These are phyloP conservation scores for Mormoops blainvillei DNA, from an alignment of 2,113 vertebrate genomes.

Conservation along the genomic window DNA sequence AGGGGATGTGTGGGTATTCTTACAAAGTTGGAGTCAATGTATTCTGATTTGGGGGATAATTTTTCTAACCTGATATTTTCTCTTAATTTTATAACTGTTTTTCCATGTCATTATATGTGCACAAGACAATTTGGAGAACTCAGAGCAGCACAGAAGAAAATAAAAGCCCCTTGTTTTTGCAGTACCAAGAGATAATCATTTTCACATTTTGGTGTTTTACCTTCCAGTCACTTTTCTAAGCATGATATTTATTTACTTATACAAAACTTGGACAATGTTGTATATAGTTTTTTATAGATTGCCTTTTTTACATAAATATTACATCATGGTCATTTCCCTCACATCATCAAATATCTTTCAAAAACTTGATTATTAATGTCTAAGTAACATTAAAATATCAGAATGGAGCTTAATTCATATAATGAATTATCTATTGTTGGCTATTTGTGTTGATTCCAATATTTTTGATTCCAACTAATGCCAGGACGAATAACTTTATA, in stretches of 20 bases:
- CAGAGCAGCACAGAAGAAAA: constrained; percentile 24
- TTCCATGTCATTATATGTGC: constrained; percentile 10
- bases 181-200: constrained; percentile 31
- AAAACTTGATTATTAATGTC: not conserved
- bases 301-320: not conserved
- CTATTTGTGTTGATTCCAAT: not conserved
- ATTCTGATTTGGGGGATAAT: not conserved
- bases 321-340: not conserved
- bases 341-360: constrained; percentile 13
- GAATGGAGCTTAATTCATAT: not conserved
- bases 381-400: constrained; percentile 6
- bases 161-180: not conserved
- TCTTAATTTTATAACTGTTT: constrained; percentile 39
- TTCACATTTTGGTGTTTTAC: constrained; percentile 38
- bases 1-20: not conserved
- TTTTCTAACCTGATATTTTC: constrained; percentile 53
- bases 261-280: not conserved
- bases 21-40: not conserved
- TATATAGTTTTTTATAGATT: not conserved
- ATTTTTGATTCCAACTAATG: constrained; percentile 13
- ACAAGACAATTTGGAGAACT: constrained; percentile 30
- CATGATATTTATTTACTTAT: not conserved
- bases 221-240: constrained; percentile 6
- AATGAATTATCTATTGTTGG: not conserved
- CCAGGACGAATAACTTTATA: not conserved